These are phyloP conservation scores for Teleogryllus occipitalis DNA, from an alignment of 1,140 invertebrate genomes.

Conservation along the genomic window DNA sequence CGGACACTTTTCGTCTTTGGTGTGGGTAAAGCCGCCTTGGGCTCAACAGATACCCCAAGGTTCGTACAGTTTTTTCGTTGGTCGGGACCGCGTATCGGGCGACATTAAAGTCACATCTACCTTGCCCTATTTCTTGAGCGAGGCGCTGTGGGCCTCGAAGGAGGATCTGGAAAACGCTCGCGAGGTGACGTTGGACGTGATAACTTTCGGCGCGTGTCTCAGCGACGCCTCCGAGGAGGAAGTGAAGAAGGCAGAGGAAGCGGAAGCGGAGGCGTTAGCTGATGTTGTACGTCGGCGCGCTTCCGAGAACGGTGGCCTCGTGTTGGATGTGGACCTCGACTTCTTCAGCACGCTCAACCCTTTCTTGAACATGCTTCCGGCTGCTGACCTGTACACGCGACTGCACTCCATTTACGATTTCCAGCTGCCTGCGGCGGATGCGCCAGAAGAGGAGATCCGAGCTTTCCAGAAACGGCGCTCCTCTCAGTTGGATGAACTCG, in stretches of 20 bases:
- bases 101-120: slow-evolving; percentile 39
- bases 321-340: not conserved
- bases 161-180: not conserved
- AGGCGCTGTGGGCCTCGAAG: not conserved
- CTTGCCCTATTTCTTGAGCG: not conserved
- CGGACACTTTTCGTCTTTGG: slow-evolving; percentile 66
- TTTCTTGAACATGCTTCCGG: not conserved
- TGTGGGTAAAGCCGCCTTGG: slow-evolving; percentile 88
- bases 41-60: slow-evolving; percentile 68
- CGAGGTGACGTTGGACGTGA: not conserved
- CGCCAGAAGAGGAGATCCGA: not conserved
- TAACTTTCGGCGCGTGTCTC: not conserved
- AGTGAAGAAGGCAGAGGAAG: not conserved
- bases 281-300: not conserved
- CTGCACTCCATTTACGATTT: not conserved
- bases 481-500: not conserved
- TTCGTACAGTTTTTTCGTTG: slow-evolving; percentile 58
- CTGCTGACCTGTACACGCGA: not conserved
- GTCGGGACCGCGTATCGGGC: slow-evolving; percentile 54
- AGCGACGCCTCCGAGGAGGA: not conserved
- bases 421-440: not conserved
- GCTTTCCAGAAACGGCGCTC: too few species aligned
- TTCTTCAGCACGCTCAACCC: not conserved
- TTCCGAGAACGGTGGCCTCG: not conserved
- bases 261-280: not conserved